Percentiles rank a stretch among this genome's conserved stretches.
These are phyloP conservation scores for Drosophila funebris DNA, from an alignment of 1,140 invertebrate genomes.

Conservation along the genomic window DNA sequence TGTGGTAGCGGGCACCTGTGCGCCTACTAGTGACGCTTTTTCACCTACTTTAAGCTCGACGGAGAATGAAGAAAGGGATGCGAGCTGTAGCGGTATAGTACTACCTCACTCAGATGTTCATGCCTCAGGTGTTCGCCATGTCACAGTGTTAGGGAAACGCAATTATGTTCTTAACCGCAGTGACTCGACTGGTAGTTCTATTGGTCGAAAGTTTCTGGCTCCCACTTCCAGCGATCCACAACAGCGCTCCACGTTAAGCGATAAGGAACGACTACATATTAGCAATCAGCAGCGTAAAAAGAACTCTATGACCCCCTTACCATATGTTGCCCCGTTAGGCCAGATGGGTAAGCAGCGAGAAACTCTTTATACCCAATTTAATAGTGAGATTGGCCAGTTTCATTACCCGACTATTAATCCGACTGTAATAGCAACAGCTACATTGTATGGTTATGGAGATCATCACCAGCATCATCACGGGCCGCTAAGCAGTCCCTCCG, in stretches of 20 bases:
- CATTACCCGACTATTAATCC: constrained; percentile 72
- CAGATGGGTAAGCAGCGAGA: constrained; percentile 56
- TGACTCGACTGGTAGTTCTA: constrained; percentile 91
- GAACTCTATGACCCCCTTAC: constrained; percentile 76
- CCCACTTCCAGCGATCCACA: constrained; percentile 94
- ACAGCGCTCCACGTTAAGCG: constrained; percentile 85
- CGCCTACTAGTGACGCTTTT: constrained; percentile 77
- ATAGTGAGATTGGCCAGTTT: constrained; percentile 71
- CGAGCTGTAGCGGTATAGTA: constrained; percentile 84
- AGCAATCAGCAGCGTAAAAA: constrained; percentile 78
- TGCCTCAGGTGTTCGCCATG: constrained; percentile 46
- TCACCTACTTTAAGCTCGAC: constrained; percentile 79
- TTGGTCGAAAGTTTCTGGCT: constrained; percentile 93
- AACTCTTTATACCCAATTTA: constrained; percentile 62
- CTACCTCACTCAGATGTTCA: constrained; percentile 30
- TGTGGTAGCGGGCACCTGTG: constrained; percentile 69
- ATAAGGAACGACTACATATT: constrained; percentile 86
- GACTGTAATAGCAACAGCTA: background rate
- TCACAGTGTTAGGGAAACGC: constrained; percentile 78
- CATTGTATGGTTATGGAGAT: constrained; percentile 43
- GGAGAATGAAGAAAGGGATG: constrained; percentile 79
- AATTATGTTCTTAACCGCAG: constrained; percentile 86
- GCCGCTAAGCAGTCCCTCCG: constrained; percentile 70
- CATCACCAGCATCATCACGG: constrained; percentile 46
- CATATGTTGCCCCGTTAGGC: constrained; percentile 42